These are phyloP conservation scores for Ascidia mentula DNA, from an alignment of 23 tunicate species.

Conservation along the genomic window DNA sequence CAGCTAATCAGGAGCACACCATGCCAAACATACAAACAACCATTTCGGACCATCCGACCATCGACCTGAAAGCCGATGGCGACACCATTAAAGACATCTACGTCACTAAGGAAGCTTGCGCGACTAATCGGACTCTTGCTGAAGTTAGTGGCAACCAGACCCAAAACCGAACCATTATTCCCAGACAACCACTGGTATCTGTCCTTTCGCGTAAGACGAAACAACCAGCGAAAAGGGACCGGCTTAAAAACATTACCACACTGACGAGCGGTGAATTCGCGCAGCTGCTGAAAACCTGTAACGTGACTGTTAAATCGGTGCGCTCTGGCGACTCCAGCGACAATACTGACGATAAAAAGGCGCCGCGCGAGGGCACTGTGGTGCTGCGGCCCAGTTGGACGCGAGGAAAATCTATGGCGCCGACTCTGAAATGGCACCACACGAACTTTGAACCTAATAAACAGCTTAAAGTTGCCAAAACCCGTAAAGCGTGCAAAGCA, in stretches of 20 bases:
- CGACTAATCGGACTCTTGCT: not conserved
- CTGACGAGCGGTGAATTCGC: constrained; percentile 1
- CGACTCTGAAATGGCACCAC: constrained; percentile 42
- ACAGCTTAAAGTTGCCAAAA: not conserved
- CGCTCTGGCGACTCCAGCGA: constrained; percentile 1
- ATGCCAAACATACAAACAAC: too few species aligned
- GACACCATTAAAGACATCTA: not conserved
- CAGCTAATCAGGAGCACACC: not conserved
- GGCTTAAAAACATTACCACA: not conserved
- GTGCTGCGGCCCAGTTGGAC: constrained; percentile 1
- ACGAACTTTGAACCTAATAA: constrained; percentile 27
- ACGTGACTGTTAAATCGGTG: constrained; percentile 1
- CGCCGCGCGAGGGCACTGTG: constrained; percentile 1
- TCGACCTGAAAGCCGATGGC: constrained; percentile 5
- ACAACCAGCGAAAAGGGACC: not conserved
- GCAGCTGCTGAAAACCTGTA: not conserved
- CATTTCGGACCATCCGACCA: not conserved
- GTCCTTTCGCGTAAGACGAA: not conserved
- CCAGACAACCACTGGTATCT: not conserved
- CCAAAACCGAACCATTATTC: not conserved
- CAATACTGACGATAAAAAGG: not conserved
- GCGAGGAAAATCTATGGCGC: not conserved
- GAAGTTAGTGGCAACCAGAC: not conserved
- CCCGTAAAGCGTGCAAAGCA: not conserved
- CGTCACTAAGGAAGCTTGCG: not conserved